These are phyloP conservation scores for Gryllus bimaculatus DNA, from an alignment of 1,140 invertebrate species.

Conservation along the genomic window DNA sequence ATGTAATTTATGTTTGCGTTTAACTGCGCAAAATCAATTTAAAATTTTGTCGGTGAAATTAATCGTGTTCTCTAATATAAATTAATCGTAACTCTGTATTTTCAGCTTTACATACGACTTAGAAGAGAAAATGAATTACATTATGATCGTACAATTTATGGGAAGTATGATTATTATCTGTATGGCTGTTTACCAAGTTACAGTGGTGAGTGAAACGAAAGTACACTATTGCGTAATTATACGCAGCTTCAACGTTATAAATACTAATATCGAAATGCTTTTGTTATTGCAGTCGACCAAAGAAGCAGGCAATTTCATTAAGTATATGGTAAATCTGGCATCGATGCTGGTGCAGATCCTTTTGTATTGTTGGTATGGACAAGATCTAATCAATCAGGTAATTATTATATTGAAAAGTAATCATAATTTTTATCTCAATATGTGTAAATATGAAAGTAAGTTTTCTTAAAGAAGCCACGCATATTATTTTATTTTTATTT, in stretches of 20 bases:
- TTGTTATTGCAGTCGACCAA: not conserved
- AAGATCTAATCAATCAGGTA: not conserved
- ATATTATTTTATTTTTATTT: no score
- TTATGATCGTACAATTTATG: not conserved
- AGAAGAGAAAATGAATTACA: not conserved
- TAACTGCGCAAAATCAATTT: no score
- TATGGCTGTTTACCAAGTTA: not conserved
- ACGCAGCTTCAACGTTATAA: not conserved
- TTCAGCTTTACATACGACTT: not conserved
- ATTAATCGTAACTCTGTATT: not conserved
- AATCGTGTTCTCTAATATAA: no score
- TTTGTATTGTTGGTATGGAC: not conserved
- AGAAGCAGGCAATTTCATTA: not conserved
- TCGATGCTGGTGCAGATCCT: not conserved
- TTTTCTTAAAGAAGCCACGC: no score
- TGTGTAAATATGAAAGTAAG: no score
- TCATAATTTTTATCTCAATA: no score
- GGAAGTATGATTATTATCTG: conserved; percentile 1
- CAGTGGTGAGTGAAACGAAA: not conserved
- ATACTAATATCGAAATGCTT: not conserved
- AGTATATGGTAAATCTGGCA: not conserved
- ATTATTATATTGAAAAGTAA: not conserved
- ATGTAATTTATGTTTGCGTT: no score
- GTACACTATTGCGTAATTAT: not conserved
- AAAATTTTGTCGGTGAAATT: not conserved